Evolutionary conservation across 2,888 invertebrate genomes (phyloP), one percentile per base, ranked within the genome.

Genomic region (Argyresthia goedartella): DNA sequence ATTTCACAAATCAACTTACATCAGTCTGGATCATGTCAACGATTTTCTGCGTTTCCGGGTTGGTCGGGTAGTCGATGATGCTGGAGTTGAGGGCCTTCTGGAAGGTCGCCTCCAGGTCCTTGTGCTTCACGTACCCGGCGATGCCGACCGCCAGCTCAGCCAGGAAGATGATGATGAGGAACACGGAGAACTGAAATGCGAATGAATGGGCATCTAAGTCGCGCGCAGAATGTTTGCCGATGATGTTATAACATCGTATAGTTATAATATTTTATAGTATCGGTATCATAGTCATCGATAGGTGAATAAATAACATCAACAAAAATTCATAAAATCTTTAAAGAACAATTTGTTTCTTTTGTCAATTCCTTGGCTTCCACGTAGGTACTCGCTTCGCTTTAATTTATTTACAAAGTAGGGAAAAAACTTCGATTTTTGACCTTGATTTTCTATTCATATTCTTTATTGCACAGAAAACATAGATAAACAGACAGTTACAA

Each of bases 21-120:
- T 96, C 94, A 66, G 91, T 92, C 81, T 97, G 97, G 67, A 96
- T 87, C 61, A 94, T 90, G 70, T 96, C 91, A 92, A 96, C 96
- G 49, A 93, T 92, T 67, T 90, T 90, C 52, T 89, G 89, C 52
- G 92, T 89, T 57, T 91, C 90, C 0, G 74, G 65, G 60, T 92
- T 89, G 6, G 71, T 85, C 4, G 87, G 86, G 75, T 94, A 97
- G 57, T 90, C 87, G 59, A 82, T 81, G 89, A 93, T 91, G 62
- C 91, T 93, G 51, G 81, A 81, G 80, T 92, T 94, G 67, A 97
- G 89, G 59, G 91, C 91, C 3, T 82, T 84, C 63, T 91, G 87
- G 60, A 96, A 82, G 67, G 93, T 90, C 0, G 77, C 73, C 63
- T 90, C 89, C 51, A 95, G 88, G 59, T 94, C 91, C 54, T 89